Percentiles rank a stretch among this genome's conserved stretches.
Evolutionary conservation across 2,113 vertebrate species (phyloP).

Genomic region (Salminus brasiliensis): DNA sequence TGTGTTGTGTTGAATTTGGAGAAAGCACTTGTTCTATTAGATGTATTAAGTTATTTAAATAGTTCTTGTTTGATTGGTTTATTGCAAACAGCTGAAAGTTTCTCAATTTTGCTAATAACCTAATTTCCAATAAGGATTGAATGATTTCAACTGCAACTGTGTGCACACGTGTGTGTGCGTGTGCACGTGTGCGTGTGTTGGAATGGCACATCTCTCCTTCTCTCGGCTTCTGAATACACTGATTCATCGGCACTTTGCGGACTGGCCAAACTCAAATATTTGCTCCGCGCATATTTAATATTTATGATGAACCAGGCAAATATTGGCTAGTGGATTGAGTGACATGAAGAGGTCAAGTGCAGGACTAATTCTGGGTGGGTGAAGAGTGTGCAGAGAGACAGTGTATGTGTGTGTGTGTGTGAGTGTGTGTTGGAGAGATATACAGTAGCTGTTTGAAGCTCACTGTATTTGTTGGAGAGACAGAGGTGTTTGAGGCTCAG

Average conservation of each 20-base stretch:
- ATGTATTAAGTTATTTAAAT: too few species aligned
- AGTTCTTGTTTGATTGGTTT: too few species aligned
- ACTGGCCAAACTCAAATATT: conserved; percentile 55
- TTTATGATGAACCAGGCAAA: conserved; percentile 56
- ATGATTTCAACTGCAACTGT: too few species aligned
- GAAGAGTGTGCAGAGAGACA: not conserved
- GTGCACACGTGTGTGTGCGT: conserved; percentile 23
- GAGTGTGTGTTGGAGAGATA: conserved; percentile 22
- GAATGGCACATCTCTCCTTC: conserved; percentile 7
- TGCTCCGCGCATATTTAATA: conserved; percentile 56
- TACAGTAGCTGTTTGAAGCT: conserved; percentile 5
- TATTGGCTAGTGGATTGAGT: conserved; percentile 47
- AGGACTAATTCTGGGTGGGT: conserved; percentile 18
- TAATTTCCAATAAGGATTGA: too few species aligned
- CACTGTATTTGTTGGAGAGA: conserved; percentile 4
- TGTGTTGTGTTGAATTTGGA: too few species aligned
- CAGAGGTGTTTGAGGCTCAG: not conserved
- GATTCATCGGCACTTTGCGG: conserved; percentile 52
- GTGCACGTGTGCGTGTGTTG: conserved; percentile 26
- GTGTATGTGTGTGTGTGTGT: conserved; percentile 22
- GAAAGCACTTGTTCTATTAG: too few species aligned
- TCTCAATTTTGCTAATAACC: too few species aligned
- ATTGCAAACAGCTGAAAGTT: too few species aligned
- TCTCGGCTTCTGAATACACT: conserved; percentile 33
- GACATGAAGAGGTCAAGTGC: conserved; percentile 48